A percentile compares a stretch with the other conserved stretches of the same genome.
Conservation (phyloP, 2,113 vertebrate species). For the Ptyas mucosa region DNA sequence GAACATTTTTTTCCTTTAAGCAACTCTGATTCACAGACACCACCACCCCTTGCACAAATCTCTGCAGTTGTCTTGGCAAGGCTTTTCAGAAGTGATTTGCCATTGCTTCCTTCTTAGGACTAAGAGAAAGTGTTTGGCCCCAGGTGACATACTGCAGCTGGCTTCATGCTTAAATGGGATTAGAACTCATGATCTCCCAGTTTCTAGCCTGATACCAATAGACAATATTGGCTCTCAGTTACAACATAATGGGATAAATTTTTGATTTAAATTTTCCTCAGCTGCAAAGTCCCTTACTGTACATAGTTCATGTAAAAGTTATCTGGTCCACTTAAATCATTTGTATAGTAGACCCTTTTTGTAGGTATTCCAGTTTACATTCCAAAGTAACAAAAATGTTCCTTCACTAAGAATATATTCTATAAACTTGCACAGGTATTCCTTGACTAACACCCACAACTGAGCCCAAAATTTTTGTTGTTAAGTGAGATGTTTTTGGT, state of each 20-base stretch:
- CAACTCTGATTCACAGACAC: not conserved
- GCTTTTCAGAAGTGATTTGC: not conserved
- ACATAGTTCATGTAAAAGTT: not conserved
- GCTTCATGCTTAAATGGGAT: not conserved
- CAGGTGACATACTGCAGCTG: not conserved
- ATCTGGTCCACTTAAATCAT: not conserved
- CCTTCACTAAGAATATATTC: not conserved
- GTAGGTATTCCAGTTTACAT: not conserved
- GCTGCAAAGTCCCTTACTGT: not conserved
- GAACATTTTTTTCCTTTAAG: not conserved
- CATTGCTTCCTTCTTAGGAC: not conserved
- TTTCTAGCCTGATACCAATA: not conserved
- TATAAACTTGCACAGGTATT: not conserved
- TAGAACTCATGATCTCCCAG: not conserved
- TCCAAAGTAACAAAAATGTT: not conserved
- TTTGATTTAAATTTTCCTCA: not conserved
- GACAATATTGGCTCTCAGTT: not conserved
- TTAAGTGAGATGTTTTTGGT: not conserved
- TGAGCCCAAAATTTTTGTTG: not conserved
- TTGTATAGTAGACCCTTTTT: not conserved
- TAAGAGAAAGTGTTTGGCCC: not conserved
- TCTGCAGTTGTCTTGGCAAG: not conserved
- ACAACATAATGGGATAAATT: not conserved
- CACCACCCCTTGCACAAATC: not conserved
- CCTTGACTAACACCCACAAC: not conserved